Base-by-base conservation (phyloP, 2,888 invertebrate species). In the Drosophila atripex region DNA sequence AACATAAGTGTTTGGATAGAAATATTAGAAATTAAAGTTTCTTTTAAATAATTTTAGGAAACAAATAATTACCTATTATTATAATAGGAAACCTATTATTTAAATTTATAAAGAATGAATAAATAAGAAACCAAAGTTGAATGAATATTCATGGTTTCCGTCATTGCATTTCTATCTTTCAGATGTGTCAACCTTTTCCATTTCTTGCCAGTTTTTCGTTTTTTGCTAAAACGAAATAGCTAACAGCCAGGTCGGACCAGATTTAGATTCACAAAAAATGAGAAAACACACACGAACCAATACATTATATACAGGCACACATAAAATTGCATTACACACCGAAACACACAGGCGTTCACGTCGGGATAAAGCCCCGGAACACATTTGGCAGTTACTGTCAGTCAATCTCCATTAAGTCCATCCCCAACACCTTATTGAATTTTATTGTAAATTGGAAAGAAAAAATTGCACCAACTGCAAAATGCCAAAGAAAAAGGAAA, bases 401-500 rank as follows among this genome's bases (percentile, higher is more conserved):
- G 87, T 84, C 84, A 84, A 84, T 84, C 80, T 77, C 85, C 88
- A 87, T 86, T 88, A 85, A 78, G 88, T 63, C 86, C 69, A 69
- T 55, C 65, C 53, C 70, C 70, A 87, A 88, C 88, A 86, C 77
- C 85, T 88, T 88, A 82, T 88, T 88, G 89, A 73, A 82, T 87
- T 86, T 86, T 86, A 86, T 86, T 88, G 85, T 78, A 86, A 86
- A 86, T 86, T 86, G 85, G 72, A 88, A 85, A 80, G 77, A 60
- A 47, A 66, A 73, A 73, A 71, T 38, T 51, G 56, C 46, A 68
- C 28, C 39, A 60, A 60, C 52, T 73, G 68, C 59, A 80, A 88
- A 71, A 71, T 65, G 65, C 75, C 75, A 71, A 69, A 39, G 38
- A 49, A 47, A 21, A 50, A 49, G 16, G 54, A 32, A 45, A 47